Evolutionary conservation across 2,797 vertebrate species (phyloP), one percentile per base, ranked within the genome.

Genomic region (Kryptopterus vitreolus): DNA sequence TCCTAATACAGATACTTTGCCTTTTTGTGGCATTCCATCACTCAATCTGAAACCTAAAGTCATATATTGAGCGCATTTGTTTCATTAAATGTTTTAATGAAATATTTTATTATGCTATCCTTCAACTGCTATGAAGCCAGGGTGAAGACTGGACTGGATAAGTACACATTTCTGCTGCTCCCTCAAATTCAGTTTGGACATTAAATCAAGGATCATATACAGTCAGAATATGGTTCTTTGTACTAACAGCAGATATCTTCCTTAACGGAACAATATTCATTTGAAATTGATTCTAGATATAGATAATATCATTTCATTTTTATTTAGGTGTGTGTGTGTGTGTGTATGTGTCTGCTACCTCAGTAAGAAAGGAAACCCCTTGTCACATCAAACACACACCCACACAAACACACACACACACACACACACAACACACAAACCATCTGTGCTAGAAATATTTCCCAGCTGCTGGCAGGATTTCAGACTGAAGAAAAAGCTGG

Each of bases 361-460:
- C 53, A 74, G 62, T 78, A 61, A 43, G 38, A 75, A 63, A 81
- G 68, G 50, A 80, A 86, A 77, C 74, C 80, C 79, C 82, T 65
- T 73, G 55, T 78, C 74, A 73, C 61, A 75, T 24, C 35, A 75
- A 43, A 68, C 59, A 71, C 52, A 71, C 20, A 46, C 78, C 70
- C 69, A 38, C 55, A 78, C 31, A 66, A n/a, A 50, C 22, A 50
- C 81, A 71, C 71, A 59, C 70, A 76, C 53, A 81, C 63, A 76
- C 71, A 77, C 77, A 59, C 26, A 59, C 12, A 59, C 61, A 70
- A 65, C 76, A 75, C 58, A 80, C 58, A 78, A 70, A 77, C 78
- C 81, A 83, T 81, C 79, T 85, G 80, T 79, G 79, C 61, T 69
- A 74, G 62, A 69, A 73, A 81, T 68, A 63, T 46, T 76, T 66